Evolutionary conservation across 2,888 invertebrate genomes (phyloP).

Genomic region (Drosophila hamatofila): DNA sequence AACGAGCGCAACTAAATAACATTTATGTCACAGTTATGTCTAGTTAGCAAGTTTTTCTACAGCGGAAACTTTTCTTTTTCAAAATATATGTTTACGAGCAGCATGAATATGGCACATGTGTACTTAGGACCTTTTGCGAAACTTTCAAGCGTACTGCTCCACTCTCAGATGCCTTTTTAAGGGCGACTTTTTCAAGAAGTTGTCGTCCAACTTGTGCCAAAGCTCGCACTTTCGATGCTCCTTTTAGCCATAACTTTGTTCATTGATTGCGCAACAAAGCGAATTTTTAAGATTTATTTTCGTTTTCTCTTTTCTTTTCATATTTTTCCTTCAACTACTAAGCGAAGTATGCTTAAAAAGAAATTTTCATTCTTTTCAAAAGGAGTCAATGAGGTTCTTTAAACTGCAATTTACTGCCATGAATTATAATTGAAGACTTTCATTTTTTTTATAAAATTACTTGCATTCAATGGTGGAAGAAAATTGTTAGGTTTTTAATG

Average conservation of each 20-base stretch:
- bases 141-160: constrained; percentile 51
- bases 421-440: neutral
- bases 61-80: constrained; percentile 15
- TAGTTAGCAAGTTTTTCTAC: constrained; percentile 27
- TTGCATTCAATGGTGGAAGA: neutral
- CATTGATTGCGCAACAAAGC: constrained; percentile 38
- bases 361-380: neutral
- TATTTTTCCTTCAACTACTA: neutral
- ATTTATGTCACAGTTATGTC: constrained; percentile 29
- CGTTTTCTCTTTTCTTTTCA: neutral
- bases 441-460: neutral
- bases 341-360: neutral
- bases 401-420: neutral
- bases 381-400: neutral
- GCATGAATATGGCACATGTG: constrained; percentile 27
- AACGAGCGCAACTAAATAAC: neutral
- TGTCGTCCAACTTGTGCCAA: constrained; percentile 15
- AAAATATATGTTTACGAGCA: constrained; percentile 29
- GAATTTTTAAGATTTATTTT: constrained; percentile 22
- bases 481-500: neutral
- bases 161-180: constrained; percentile 28
- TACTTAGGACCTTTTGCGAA: constrained; percentile 29
- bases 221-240: constrained; percentile 34
- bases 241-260: constrained; percentile 36
- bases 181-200: constrained; percentile 32